phyloP scores from a whole-genome alignment of 2,113 vertebrate species.

The Solenodon paradoxus region DNA sequence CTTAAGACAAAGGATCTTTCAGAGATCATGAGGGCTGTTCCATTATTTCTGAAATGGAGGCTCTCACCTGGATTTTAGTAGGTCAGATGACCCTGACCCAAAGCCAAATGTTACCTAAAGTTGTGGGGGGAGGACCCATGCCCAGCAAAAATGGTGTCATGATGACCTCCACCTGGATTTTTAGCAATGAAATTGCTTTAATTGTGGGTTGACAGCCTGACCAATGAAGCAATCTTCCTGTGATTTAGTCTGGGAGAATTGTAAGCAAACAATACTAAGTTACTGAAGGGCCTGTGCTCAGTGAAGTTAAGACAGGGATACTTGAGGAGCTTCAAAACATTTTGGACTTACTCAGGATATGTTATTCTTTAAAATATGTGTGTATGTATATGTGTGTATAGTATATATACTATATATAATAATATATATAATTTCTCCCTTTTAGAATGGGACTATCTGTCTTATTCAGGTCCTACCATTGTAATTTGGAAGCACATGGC shows the following conservation, averaged over 20 bases:
- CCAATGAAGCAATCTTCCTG: no score
- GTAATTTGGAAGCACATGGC: background rate
- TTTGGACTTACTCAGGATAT: background rate
- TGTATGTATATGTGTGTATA: no score
- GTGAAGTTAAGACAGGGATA: background rate
- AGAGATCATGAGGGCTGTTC: background rate
- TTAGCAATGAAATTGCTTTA: background rate
- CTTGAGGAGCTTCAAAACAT: background rate
- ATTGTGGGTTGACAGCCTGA: rapidly evolving
- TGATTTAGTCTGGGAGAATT: background rate
- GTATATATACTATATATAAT: no score
- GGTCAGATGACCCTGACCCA: background rate
- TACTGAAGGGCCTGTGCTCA: background rate
- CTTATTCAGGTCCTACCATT: background rate
- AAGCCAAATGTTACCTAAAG: background rate
- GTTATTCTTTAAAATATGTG: no score
- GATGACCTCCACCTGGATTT: background rate
- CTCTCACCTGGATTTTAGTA: background rate
- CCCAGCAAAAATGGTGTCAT: background rate
- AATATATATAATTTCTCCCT: background rate
- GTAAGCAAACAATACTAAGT: background rate
- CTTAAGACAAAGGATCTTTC: background rate
- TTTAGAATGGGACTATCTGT: background rate
- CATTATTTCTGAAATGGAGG: background rate
- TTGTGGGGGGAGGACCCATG: background rate